Percentiles rank a stretch among this genome's conserved stretches.
Evolutionary conservation across 2,113 vertebrate species (phyloP).

Genomic region (Bujurquina vittata): DNA sequence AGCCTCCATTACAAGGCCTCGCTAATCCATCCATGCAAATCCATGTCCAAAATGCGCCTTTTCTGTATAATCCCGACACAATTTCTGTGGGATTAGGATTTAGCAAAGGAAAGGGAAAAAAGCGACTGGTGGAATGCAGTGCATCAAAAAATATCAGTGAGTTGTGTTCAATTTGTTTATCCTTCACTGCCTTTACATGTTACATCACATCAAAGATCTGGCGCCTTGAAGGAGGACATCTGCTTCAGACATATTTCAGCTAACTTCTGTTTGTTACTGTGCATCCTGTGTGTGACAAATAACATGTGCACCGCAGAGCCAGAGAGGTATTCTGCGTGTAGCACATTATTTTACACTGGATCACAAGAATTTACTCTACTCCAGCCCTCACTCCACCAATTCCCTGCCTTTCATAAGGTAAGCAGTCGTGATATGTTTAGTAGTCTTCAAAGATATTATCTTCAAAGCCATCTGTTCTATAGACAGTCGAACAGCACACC

Average conservation of each 20-base stretch:
- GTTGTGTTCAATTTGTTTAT: conserved; percentile 55
- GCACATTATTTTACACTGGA: conserved; percentile 33
- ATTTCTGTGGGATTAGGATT: conserved; percentile 77
- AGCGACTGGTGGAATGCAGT: conserved; percentile 50
- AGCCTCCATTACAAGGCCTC: conserved; percentile 78
- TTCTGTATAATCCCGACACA: conserved; percentile 80
- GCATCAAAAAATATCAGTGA: conserved; percentile 59
- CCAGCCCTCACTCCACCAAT: not conserved
- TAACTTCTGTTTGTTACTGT: not conserved
- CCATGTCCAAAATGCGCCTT: conserved; percentile 76
- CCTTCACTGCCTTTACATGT: conserved; percentile 12
- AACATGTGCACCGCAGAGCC: not conserved
- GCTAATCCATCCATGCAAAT: conserved; percentile 81
- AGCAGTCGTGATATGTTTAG: conserved; percentile 33
- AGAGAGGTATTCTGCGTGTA: not conserved
- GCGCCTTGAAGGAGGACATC: conserved; percentile 1
- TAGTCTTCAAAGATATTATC: conserved; percentile 42
- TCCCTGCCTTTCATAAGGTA: not conserved
- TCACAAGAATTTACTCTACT: conserved; percentile 20
- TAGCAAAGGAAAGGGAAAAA: conserved; percentile 28
- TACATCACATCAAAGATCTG: conserved; percentile 50
- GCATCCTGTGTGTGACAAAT: not conserved
- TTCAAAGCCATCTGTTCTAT: conserved; percentile 25
- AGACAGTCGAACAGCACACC: conserved; percentile 31
- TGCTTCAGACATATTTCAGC: not conserved